Base-by-base conservation (phyloP, 2,113 vertebrate species). In the Esox niger region DNA sequence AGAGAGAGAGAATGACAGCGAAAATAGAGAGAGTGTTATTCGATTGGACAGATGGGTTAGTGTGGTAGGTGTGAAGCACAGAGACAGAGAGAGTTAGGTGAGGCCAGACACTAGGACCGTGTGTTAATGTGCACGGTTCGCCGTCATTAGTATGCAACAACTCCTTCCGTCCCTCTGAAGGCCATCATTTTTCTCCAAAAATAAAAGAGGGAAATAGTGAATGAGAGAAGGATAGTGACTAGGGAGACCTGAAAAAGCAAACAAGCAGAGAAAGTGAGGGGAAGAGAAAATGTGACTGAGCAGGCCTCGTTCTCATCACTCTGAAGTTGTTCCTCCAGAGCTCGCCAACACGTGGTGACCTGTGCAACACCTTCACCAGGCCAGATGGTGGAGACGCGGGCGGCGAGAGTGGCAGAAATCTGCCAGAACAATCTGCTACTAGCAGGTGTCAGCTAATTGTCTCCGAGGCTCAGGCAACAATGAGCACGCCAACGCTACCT, bases 401-500 rank as follows among this genome's bases (percentile, higher is more conserved):
- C 90, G 84, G 91, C 90, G 88, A 87, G 90, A 92, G 88, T 88
- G 82, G 88, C 88, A 88, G 86, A 89, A 93, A 93, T 92, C 94
- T 94, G 94, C 93, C 93, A 94, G 92, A 93, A 90, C 94, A 95
- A 95, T 96, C 94, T 97, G 94, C 90, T 83, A 81, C 75, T 86
- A 94, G 91, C 93, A 95, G 94, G 94, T 97, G 94, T 94, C 88
- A 90, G 86, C 91, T 94, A 96, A 97, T 95, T 93, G 94, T 94
- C 92, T 93, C 90, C 75, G 91, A 91, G 38, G 90, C 92, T 88
- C 88, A 85, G 89, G 91, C 91, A 79, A 15, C 62, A 74, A 90
- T 86, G 89, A 89, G 88, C 82, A 86, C 89, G 93, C 90, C 87
- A 87, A 81, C 77, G 82, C 86, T 91, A 93, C 89, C 90, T 86